phyloP scores from a whole-genome alignment of 2,888 invertebrate genomes.

The Parnassius orleans region DNA sequence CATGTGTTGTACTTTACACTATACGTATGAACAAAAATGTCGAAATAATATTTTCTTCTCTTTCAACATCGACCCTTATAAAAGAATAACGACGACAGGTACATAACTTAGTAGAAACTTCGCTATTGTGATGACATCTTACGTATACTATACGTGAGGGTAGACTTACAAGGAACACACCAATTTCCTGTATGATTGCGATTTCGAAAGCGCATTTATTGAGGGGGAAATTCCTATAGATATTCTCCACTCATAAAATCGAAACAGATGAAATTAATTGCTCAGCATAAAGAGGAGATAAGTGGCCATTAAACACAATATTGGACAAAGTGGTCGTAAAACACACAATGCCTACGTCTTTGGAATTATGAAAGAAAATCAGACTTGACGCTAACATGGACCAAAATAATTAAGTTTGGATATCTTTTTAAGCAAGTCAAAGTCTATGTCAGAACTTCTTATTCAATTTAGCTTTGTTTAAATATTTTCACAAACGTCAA shows the following conservation, averaged over 20 bases:
- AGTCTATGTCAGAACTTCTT: too few species aligned
- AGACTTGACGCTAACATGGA: background rate
- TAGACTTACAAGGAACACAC: slow-evolving; percentile 4
- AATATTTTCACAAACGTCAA: too few species aligned
- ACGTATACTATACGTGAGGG: background rate
- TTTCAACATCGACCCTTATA: too few species aligned
- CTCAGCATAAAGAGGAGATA: slow-evolving; percentile 23
- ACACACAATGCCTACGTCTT: slow-evolving; percentile 7
- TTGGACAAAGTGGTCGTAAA: slow-evolving; percentile 18
- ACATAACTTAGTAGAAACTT: background rate
- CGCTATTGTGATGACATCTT: slow-evolving; percentile 10
- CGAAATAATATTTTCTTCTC: too few species aligned
- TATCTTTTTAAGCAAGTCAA: too few species aligned
- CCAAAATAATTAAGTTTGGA: too few species aligned
- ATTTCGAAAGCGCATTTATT: slow-evolving; percentile 15
- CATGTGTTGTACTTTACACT: too few species aligned
- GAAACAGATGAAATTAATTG: slow-evolving; percentile 28
- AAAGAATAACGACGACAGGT: too few species aligned
- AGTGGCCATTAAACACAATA: slow-evolving; percentile 34
- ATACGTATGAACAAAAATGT: too few species aligned
- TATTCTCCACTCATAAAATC: slow-evolving; percentile 19
- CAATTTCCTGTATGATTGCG: slow-evolving; percentile 19
- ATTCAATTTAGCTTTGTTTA: too few species aligned
- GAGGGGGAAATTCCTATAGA: slow-evolving; percentile 14
- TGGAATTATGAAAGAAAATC: background rate